Evolutionary conservation across 2,888 invertebrate genomes (phyloP).

Genomic region (Philereme vetulata): DNA sequence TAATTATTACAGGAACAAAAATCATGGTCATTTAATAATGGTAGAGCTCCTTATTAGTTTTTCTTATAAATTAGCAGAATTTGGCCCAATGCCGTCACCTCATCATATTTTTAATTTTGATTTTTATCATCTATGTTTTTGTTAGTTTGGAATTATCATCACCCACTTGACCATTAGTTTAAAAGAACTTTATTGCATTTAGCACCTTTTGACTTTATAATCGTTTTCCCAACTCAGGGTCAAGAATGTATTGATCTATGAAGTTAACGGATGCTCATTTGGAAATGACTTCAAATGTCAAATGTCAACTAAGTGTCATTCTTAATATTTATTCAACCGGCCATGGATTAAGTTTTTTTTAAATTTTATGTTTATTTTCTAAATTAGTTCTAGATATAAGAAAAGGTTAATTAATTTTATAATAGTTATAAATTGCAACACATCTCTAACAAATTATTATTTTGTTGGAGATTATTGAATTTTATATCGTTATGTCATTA

Average conservation of each 20-base stretch:
- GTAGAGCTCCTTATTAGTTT: no score
- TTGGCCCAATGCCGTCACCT: neutral
- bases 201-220: conserved; percentile 36
- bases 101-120: neutral
- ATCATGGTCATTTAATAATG: neutral
- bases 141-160: conserved; percentile 12
- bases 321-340: conserved; percentile 6
- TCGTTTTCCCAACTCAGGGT: conserved; percentile 40
- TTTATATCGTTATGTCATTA: no score
- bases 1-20: no score
- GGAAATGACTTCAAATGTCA: conserved; percentile 41
- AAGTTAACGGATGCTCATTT: conserved; percentile 42
- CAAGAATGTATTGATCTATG: conserved; percentile 30
- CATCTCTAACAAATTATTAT: no score
- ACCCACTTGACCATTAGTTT: conserved; percentile 20
- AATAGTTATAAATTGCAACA: no score
- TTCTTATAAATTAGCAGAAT: no score
- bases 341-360: neutral
- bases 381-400: no score
- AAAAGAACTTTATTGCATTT: conserved; percentile 43
- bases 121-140: neutral
- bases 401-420: conserved; percentile 1
- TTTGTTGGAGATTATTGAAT: no score
- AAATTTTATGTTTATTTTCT: conserved; percentile 1
- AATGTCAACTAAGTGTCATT: conserved; percentile 22